phyloP scores from a whole-genome alignment of 2,113 vertebrate species.

The Progne subis region DNA sequence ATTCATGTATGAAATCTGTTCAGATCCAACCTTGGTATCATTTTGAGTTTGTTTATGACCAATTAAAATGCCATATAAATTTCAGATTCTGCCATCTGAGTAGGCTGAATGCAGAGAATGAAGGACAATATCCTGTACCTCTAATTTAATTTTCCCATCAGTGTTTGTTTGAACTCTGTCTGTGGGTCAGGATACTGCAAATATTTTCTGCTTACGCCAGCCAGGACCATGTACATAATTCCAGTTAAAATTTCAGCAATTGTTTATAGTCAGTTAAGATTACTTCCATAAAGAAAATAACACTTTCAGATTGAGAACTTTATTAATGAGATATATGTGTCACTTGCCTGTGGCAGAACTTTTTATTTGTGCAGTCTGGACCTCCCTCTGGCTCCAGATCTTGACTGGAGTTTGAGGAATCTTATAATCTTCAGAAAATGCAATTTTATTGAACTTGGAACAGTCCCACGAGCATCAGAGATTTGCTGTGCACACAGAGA shows the following conservation, averaged over 20 bases:
- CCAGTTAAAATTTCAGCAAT: conserved; percentile 5
- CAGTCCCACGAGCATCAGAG: neutral
- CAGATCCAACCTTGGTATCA: neutral
- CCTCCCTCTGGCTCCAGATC: neutral
- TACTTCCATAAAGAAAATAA: neutral
- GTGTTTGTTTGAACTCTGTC: conserved; percentile 59
- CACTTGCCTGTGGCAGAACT: neutral
- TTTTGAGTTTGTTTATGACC: conserved; percentile 26
- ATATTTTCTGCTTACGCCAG: neutral
- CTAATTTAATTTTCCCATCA: conserved; percentile 59
- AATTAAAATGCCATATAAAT: conserved; percentile 54
- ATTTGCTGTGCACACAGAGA: conserved; percentile 7
- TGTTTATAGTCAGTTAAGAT: neutral
- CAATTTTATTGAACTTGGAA: conserved; percentile 56
- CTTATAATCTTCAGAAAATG: conserved; percentile 48
- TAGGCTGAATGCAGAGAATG: conserved; percentile 61
- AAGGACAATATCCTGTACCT: conserved; percentile 62
- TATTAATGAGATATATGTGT: neutral
- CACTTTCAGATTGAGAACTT: neutral
- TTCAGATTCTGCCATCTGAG: conserved; percentile 53
- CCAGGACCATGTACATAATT: conserved; percentile 3
- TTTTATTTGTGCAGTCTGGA: neutral
- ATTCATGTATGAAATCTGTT: conserved; percentile 24
- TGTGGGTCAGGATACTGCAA: conserved; percentile 48
- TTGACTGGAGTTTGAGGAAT: conserved; percentile 19